phyloP scores from a whole-genome alignment of 2,888 invertebrate genomes.

The Arge pagana region DNA sequence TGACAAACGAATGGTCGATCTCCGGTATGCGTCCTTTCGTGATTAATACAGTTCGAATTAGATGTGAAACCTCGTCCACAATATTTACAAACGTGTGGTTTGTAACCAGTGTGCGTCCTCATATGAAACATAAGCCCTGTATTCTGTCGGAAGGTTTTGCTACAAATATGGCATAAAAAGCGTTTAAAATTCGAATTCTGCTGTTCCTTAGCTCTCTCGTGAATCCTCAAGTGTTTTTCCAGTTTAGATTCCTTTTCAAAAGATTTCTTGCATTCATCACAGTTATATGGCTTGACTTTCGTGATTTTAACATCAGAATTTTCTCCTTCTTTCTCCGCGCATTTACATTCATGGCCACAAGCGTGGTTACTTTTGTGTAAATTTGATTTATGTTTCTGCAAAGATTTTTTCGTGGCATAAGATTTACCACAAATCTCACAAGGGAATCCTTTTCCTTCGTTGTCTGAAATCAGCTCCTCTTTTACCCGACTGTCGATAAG shows the following conservation, averaged over 20 bases:
- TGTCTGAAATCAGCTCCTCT: constrained; percentile 46
- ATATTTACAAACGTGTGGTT: constrained; percentile 50
- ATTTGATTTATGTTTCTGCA: constrained; percentile 41
- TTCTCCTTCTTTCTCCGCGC: constrained; percentile 26
- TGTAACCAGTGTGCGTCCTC: constrained; percentile 52
- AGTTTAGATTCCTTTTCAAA: constrained; percentile 46
- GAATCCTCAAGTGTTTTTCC: constrained; percentile 42
- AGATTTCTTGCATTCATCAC: constrained; percentile 42
- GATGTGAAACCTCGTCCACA: constrained; percentile 51
- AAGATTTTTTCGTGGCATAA: constrained; percentile 45
- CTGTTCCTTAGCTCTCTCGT: constrained; percentile 43
- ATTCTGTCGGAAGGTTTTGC: constrained; percentile 51
- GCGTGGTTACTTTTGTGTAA: constrained; percentile 32
- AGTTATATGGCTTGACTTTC: constrained; percentile 36
- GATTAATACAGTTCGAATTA: constrained; percentile 52
- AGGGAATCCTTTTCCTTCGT: constrained; percentile 43
- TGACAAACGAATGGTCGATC: constrained; percentile 52
- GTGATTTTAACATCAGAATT: constrained; percentile 23
- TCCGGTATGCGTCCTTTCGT: constrained; percentile 51
- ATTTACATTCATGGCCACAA: constrained; percentile 32
- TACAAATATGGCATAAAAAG: constrained; percentile 51
- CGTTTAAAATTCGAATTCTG: constrained; percentile 47
- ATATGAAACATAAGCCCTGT: constrained; percentile 52
- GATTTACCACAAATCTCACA: constrained; percentile 46
- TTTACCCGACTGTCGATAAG: constrained; percentile 48